phyloP scores from a whole-genome alignment of 1,140 invertebrate genomes.

The Bombus consobrinus region DNA sequence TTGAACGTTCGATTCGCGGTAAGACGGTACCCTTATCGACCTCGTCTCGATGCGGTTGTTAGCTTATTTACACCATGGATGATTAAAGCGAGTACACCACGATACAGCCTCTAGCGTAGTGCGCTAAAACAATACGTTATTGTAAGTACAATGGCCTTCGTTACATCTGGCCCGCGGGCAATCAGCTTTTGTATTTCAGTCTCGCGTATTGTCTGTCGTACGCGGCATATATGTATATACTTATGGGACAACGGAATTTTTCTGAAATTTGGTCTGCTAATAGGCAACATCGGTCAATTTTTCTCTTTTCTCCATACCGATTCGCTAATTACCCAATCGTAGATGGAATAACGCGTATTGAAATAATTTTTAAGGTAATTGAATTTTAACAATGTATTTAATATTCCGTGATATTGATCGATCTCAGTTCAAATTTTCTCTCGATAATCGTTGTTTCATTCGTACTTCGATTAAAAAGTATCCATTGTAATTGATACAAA shows the following conservation, averaged over 20 bases:
- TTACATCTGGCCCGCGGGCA: slow-evolving; percentile 44
- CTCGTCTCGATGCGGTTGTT: slow-evolving; percentile 8
- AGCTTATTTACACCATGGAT: slow-evolving; percentile 26
- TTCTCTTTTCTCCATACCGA: not conserved
- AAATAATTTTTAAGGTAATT: too few relatives aligned
- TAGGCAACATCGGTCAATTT: not conserved
- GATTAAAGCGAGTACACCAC: slow-evolving; percentile 24
- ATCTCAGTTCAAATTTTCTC: too few relatives aligned
- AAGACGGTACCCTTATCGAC: not conserved
- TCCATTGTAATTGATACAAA: too few relatives aligned
- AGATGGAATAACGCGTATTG: too few relatives aligned
- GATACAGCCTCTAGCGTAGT: not conserved
- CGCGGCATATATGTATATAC: not conserved
- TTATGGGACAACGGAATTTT: slow-evolving; percentile 1
- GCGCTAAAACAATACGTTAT: slow-evolving; percentile 19
- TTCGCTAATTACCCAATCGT: not conserved
- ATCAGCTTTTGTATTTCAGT: slow-evolving; percentile 26
- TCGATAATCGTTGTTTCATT: too few relatives aligned
- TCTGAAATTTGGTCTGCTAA: not conserved
- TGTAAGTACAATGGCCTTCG: slow-evolving; percentile 46
- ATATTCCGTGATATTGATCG: too few relatives aligned
- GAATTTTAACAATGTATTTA: too few relatives aligned
- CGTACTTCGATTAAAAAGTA: too few relatives aligned
- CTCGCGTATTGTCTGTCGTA: slow-evolving; percentile 28
- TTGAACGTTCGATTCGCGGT: not conserved